Percentiles rank a stretch among this genome's conserved stretches.
These are phyloP conservation scores for Germaria angustata DNA, from an alignment of 2,888 invertebrate species.

Conservation along the genomic window DNA sequence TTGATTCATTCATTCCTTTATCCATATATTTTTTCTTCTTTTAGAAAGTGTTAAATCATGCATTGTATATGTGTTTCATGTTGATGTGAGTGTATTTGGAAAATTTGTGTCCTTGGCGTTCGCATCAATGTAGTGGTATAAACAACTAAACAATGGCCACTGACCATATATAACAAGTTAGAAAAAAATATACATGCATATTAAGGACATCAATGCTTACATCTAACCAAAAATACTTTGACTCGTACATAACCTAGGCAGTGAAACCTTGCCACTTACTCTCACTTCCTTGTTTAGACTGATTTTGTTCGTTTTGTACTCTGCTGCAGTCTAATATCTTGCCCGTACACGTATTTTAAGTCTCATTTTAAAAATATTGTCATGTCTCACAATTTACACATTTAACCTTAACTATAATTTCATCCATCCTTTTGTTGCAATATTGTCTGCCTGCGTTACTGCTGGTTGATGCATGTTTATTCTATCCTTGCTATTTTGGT, in stretches of 20 bases:
- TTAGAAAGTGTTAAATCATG: slow-evolving; percentile 48
- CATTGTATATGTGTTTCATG: not conserved
- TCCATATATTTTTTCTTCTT: not conserved
- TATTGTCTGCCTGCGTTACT: not conserved
- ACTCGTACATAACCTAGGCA: not conserved
- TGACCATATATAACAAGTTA: slow-evolving; percentile 43
- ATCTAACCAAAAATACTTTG: slow-evolving; percentile 3
- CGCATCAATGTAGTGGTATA: not conserved
- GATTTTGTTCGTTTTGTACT: not conserved
- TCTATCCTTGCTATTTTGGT: slow-evolving; percentile 42
- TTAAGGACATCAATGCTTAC: slow-evolving; percentile 3
- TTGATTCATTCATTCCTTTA: slow-evolving; percentile 43
- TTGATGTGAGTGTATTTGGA: not conserved
- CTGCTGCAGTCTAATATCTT: not conserved
- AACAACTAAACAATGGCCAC: slow-evolving; percentile 41
- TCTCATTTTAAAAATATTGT: slow-evolving; percentile 56
- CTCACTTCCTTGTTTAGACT: not conserved
- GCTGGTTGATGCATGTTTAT: slow-evolving; percentile 23
- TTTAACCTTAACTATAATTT: slow-evolving; percentile 56
- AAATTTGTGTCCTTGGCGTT: slow-evolving; percentile 5
- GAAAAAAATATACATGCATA: slow-evolving; percentile 38
- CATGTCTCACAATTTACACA: slow-evolving; percentile 55
- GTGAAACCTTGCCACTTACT: not conserved
- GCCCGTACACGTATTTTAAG: slow-evolving; percentile 5
- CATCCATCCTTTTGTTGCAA: slow-evolving; percentile 6